Percentiles rank a stretch among this genome's conserved stretches.
Evolutionary conservation across 2,113 vertebrate genomes (phyloP).

Genomic region (Piprites chloris): DNA sequence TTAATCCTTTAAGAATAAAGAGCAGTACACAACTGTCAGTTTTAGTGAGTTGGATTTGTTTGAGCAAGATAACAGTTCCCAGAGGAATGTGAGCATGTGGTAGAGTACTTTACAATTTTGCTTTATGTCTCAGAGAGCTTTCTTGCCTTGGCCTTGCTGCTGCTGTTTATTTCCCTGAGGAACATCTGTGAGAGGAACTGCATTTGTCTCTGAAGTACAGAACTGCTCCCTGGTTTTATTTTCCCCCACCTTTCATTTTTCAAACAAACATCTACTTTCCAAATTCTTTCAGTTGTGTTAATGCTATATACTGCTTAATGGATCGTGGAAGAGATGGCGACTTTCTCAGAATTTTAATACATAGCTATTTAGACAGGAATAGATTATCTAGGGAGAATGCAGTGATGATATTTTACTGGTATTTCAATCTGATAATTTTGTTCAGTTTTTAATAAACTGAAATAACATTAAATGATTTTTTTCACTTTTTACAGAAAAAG

Average conservation of each 20-base stretch:
- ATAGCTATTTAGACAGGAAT: neutral
- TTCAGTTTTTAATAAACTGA: neutral
- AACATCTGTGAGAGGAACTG: neutral
- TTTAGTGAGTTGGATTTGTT: slow-evolving; percentile 58
- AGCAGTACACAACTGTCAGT: slow-evolving; percentile 25
- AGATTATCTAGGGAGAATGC: neutral
- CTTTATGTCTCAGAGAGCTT: slow-evolving; percentile 27
- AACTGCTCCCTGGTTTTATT: slow-evolving; percentile 12
- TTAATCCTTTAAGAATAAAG: slow-evolving; percentile 47
- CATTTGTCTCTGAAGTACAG: slow-evolving; percentile 18
- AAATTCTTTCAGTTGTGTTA: slow-evolving; percentile 11
- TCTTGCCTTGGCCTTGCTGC: slow-evolving; percentile 41
- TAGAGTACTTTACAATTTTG: slow-evolving; percentile 26
- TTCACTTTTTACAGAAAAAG: neutral
- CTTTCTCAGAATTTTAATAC: neutral
- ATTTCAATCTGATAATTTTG: neutral
- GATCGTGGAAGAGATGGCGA: neutral
- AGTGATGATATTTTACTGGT: neutral
- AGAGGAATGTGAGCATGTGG: slow-evolving; percentile 14
- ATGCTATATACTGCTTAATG: neutral
- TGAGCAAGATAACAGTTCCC: slow-evolving; percentile 56
- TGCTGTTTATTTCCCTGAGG: slow-evolving; percentile 46
- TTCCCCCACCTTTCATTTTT: slow-evolving; percentile 1
- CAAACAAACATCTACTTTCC: neutral
- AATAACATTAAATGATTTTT: neutral